phyloP scores from a whole-genome alignment of 35 echinoderm and acorn worm species.

The Heliocidaris erythrogramma region DNA sequence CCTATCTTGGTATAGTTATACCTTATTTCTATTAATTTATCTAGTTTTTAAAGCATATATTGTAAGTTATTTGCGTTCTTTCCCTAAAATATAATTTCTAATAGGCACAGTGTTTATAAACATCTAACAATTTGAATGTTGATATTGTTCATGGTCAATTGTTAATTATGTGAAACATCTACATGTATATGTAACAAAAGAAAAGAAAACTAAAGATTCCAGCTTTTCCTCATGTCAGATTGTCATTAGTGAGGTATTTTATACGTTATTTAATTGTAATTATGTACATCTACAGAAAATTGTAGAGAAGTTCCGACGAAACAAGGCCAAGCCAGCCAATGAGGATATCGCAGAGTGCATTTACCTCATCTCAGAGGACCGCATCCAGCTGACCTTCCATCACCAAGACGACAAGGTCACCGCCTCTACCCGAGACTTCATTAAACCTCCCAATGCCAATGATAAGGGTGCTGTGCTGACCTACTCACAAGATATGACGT shows the following conservation, averaged over 20 bases:
- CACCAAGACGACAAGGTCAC: conserved; percentile 94
- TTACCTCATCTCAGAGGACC: conserved; percentile 89
- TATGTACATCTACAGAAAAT: conserved; percentile 81
- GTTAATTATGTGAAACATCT: too few relatives aligned
- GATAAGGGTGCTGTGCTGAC: conserved; percentile 92
- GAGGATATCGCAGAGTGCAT: conserved; percentile 90
- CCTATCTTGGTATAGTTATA: conserved; percentile 79
- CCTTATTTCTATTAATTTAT: neutral
- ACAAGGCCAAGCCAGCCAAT: conserved; percentile 64
- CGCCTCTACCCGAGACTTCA: conserved; percentile 86
- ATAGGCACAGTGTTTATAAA: too few relatives aligned
- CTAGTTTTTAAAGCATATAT: neutral
- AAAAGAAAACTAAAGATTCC: too few relatives aligned
- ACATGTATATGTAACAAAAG: too few relatives aligned
- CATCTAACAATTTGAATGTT: too few relatives aligned
- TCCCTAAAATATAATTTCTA: too few relatives aligned
- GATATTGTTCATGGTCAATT: too few relatives aligned
- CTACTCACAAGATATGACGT: conserved; percentile 85
- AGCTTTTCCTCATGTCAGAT: neutral
- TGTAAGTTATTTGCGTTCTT: too few relatives aligned
- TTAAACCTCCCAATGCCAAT: conserved; percentile 96
- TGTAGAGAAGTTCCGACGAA: conserved; percentile 83
- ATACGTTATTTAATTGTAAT: neutral
- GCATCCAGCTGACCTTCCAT: conserved; percentile 96
- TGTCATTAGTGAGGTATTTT: neutral